Percentiles rank a stretch among this genome's conserved stretches.
Evolutionary conservation across 2,888 invertebrate species (phyloP).

Genomic region (Pinctada fucata): DNA sequence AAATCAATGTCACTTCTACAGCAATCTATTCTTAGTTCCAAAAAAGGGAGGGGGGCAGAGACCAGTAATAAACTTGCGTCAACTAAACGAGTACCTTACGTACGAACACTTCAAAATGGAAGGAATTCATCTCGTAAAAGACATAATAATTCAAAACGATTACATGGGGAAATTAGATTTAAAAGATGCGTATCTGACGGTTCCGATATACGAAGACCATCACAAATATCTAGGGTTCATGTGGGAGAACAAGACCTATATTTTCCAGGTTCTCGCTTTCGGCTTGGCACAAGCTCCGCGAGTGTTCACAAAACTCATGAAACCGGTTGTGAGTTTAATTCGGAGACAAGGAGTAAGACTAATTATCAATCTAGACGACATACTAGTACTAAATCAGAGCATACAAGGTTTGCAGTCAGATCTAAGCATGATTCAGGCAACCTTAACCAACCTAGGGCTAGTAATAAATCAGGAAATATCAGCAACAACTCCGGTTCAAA

Average conservation of each 20-base stretch:
- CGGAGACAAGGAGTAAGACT: slow-evolving; percentile 23
- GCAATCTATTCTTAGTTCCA: slow-evolving; percentile 7
- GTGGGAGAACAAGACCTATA: background rate
- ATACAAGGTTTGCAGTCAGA: background rate
- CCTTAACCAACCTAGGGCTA: slow-evolving; percentile 11
- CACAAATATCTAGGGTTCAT: slow-evolving; percentile 23
- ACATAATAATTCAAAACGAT: slow-evolving; percentile 18
- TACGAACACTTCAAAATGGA: slow-evolving; percentile 35
- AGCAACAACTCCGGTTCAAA: slow-evolving; percentile 17
- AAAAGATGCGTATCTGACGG: slow-evolving; percentile 20
- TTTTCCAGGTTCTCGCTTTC: slow-evolving; percentile 19
- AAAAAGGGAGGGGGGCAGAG: slow-evolving; percentile 14
- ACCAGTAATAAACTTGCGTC: slow-evolving; percentile 18
- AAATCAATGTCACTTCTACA: slow-evolving; percentile 20
- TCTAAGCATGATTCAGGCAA: background rate
- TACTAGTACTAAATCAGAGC: slow-evolving; percentile 28
- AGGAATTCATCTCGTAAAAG: slow-evolving; percentile 20
- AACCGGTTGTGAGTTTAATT: slow-evolving; percentile 19
- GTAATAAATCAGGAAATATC: slow-evolving; percentile 29
- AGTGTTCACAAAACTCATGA: slow-evolving; percentile 29
- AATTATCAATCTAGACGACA: slow-evolving; percentile 32
- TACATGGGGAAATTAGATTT: slow-evolving; percentile 18
- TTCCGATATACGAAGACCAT: slow-evolving; percentile 18
- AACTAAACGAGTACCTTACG: slow-evolving; percentile 6
- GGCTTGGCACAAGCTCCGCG: slow-evolving; percentile 19